Evolutionary conservation across 1,140 invertebrate species (phyloP).

Genomic region (Papilio glaucus): DNA sequence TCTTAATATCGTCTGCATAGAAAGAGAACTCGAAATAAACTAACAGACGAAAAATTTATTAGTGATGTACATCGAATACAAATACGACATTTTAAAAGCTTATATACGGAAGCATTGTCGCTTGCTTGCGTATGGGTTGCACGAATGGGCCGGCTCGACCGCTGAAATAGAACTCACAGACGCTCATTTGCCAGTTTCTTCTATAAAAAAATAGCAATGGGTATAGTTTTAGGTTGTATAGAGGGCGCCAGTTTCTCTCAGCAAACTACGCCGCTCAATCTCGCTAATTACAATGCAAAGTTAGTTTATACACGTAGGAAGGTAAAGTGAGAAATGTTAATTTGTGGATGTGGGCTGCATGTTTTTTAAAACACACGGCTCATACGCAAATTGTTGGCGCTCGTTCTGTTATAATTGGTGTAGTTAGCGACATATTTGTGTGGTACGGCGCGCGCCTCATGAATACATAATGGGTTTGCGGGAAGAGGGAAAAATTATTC

Average conservation of each 20-base stretch:
- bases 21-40: too few species aligned
- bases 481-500: constrained; percentile 37
- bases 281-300: not conserved
- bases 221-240: too few species aligned
- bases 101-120: too few species aligned
- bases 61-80: too few species aligned
- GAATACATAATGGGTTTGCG: constrained; percentile 35
- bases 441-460: constrained; percentile 29
- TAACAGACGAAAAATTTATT: too few species aligned
- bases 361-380: constrained; percentile 27
- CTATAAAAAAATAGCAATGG: too few species aligned
- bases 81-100: too few species aligned
- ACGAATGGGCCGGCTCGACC: too few species aligned
- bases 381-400: constrained; percentile 33
- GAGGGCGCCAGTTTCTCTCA: not conserved
- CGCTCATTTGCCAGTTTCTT: too few species aligned
- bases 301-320: constrained; percentile 9
- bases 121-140: too few species aligned
- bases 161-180: too few species aligned
- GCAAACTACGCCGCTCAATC: not conserved
- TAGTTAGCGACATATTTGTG: constrained; percentile 39
- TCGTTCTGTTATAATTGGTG: constrained; percentile 36
- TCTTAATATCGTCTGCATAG: too few species aligned
- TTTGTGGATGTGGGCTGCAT: not conserved
- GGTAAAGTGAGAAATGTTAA: constrained; percentile 11